Base-by-base conservation (phyloP, 2,113 vertebrate genomes). In the Zosterops pallidus region DNA sequence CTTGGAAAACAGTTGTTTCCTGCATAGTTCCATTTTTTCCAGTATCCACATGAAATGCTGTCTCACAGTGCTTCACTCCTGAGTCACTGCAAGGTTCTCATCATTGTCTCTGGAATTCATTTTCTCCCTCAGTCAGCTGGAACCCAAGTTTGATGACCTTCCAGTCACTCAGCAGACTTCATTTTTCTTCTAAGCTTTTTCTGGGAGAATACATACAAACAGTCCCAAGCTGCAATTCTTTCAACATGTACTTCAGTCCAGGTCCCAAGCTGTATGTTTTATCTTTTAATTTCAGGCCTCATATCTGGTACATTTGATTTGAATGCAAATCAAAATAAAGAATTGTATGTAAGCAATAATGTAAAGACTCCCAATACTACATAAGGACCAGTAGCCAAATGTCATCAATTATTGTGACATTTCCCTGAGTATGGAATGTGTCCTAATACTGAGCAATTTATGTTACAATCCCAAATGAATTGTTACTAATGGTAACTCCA, bases 391-490 rank as follows among this genome's bases (percentile, higher is more conserved):
- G 90, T 93, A 96, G 93, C 95, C 93, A 96, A 94, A 96, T 79
- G 83, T 69, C 92, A 96, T 97, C 89, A 88, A 92, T 97, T 94
- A 92, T 76, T 60, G 46, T 96, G 95, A 96, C 95, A 90, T 96
- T 93, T 95, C 83, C 72, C 89, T 89, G 70, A 53, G 53, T 46
- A 53, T 71, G 85, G 86, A 96, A 96, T 96, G 88, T 65, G 62
- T 90, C 78, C 81, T 94, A 95, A 92, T 93, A 64, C 68, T 87
- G 59, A 88, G 83, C 65, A 87, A 87, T 96, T 92, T 92, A 56
- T 74, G 52, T 44, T 90, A 86, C 88, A 90, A 68, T 93, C 88
- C 86, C 88, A 65, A 67, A 88, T 90, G 90, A 83, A 94, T 93
- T 96, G 86, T 90, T 89, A 56, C 60, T 93, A 26, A 71, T 94